These are phyloP conservation scores for Apotomis capreana DNA, from an alignment of 2,888 invertebrate species.

Conservation along the genomic window DNA sequence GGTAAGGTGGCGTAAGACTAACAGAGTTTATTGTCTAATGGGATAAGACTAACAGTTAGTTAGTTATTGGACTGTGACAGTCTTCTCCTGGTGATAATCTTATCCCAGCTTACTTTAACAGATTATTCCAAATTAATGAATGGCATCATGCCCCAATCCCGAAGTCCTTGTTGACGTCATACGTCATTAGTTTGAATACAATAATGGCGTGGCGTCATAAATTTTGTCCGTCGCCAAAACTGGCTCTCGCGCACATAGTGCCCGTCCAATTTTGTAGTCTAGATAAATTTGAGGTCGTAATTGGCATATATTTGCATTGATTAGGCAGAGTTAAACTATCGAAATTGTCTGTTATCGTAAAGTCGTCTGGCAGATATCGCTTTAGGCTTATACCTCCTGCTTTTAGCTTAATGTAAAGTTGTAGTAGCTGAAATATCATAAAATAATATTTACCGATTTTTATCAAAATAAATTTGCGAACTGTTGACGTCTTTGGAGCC, in stretches of 20 bases:
- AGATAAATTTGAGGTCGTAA: conserved; percentile 6
- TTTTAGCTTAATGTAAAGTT: too few relatives aligned
- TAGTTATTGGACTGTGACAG: too few relatives aligned
- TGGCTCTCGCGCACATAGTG: conserved; percentile 16
- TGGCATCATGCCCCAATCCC: neutral
- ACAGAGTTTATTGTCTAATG: too few relatives aligned
- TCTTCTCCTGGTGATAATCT: too few relatives aligned
- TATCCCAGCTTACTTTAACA: neutral
- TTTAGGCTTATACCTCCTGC: too few relatives aligned
- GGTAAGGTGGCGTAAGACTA: too few relatives aligned
- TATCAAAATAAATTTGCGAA: neutral
- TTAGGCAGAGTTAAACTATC: neutral
- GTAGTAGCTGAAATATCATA: too few relatives aligned
- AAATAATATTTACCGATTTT: too few relatives aligned
- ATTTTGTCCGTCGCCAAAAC: conserved; percentile 22
- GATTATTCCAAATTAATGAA: neutral
- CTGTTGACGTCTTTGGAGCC: neutral
- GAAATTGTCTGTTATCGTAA: too few relatives aligned
- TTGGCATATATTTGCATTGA: conserved; percentile 17
- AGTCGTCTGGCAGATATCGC: too few relatives aligned
- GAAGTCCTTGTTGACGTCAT: neutral
- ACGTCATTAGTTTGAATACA: conserved; percentile 26
- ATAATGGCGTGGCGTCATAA: conserved; percentile 24
- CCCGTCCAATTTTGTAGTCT: conserved; percentile 11
- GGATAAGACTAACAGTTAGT: too few relatives aligned